Base-by-base conservation (phyloP, 2,888 invertebrate genomes). In the Cataglyphis altisquamis region DNA sequence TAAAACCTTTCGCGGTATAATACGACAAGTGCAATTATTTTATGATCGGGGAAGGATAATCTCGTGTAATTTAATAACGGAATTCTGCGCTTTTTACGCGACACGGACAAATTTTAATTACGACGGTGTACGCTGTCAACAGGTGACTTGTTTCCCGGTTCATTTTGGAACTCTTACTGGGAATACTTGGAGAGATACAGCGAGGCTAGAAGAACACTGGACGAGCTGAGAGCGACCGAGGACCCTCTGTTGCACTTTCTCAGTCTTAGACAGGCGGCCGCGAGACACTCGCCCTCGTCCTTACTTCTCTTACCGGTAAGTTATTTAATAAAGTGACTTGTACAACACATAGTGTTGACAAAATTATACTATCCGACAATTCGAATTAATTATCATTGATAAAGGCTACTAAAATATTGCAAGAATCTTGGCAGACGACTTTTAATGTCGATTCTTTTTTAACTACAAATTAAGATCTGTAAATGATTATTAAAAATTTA, bases 251-350 rank as follows among this genome's bases (percentile, higher is more conserved):
- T 96, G 89, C 96, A 97, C 87, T 96, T 97, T 86, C 96, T 97
- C 87, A 96, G 96, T 93, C 96, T 97, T 90, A 95, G 96, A 84
- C 96, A 96, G 91, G 97, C 97, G 70, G 96, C 97, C 73, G 97
- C 97, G 83, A 96, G 96, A 92, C 95, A 96, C 94, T 96, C 96
- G 82, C 96, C 97, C 75, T 95, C 96, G 68, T 96, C 96, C 87
- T 96, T 97, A 89, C 96, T 97, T 87, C 96, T 96, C 93, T 94
- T 97, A 94, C 97, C 97, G 96, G 97, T 97, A 94, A 96, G 97
- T 96, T 84, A 85, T 87, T 86, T 85, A 29, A 36, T 36, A 36
- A 36, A 36, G 0, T 36, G 0, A 36, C 0, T 36, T 36, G 6
- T 6, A 36, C 36, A 36, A 36, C 5, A 57, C 25, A 68, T 74